Base-by-base conservation (phyloP, 2,888 invertebrate species). In the Mechanitis mazaeus region DNA sequence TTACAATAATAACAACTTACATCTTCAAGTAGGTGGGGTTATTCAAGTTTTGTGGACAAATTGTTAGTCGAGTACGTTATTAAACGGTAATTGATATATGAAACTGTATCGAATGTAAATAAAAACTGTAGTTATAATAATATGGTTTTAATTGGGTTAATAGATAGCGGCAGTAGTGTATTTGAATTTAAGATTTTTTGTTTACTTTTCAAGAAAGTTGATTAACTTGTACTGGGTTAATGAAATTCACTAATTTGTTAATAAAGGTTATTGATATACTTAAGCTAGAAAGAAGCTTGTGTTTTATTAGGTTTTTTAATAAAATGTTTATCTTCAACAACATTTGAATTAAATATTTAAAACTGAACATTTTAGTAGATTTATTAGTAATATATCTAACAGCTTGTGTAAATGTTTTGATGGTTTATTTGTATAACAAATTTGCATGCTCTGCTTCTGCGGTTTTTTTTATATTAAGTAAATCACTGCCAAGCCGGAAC, bases 71-170 rank as follows among this genome's bases (percentile, higher is more conserved):
- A 54, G 45, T 28, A 54, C 63, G 45, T 59, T 50, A 55, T 56
- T 62, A 63, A 56, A 50, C 54, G 58, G 50, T 55, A 45, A 55
- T 59, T 33, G 59, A 59, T 60, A 62, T 64, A 62, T 54, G 61
- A 63, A 61, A 63, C 58, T 58, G 60, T 61, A 63, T 59, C 59
- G 33, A 56, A 59, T 42, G 50, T 60, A 59, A 59, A 60, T 61
- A 61, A 63, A 64, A 60, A 57, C 45, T 56, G 33, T 59, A 61
- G 58, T 12, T 59, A 45, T 56, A 61, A 56, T 58, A 54, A 56
- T 58, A 35, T 20, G 20, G 0, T 20, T 53, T 11, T 57, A 69
- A 69, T 62, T 69, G 60, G 71, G 71, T 68, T 68, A 63, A 35
- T 58, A 45, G 61, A 55, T 66, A 68, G 60, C 65, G 20, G n/a